Percentiles rank a stretch among this genome's conserved stretches.
Conservation (phyloP, 2,113 vertebrate species). For the Zosterops lateralis region DNA sequence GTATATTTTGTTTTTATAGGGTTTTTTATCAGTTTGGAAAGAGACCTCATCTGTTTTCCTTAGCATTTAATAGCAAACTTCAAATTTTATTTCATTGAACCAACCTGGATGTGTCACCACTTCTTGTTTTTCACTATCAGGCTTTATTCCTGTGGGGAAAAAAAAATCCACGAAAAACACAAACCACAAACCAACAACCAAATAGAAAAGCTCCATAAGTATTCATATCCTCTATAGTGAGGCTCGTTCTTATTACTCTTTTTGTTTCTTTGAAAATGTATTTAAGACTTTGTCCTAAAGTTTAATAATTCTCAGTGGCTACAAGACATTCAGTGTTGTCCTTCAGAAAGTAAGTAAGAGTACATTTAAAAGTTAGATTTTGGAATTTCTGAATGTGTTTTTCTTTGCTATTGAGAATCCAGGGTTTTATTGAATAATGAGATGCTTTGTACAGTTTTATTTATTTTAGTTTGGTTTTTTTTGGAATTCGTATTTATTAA, state of each 20-base stretch:
- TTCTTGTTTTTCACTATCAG: neutral
- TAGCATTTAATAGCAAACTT: neutral
- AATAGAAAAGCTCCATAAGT: neutral
- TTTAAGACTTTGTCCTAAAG: neutral
- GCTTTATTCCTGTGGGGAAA: neutral
- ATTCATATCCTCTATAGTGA: neutral
- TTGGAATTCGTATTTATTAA: neutral
- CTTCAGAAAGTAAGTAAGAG: neutral
- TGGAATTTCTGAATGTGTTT: neutral
- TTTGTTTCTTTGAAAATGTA: neutral
- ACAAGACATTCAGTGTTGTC: neutral
- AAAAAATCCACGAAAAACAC: neutral
- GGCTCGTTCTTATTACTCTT: neutral
- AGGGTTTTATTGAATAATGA: neutral
- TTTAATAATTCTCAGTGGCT: neutral
- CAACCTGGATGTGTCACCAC: rapidly evolving
- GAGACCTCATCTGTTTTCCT: neutral
- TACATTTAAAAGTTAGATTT: neutral
- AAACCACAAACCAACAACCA: rapidly evolving
- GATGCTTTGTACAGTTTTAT: neutral
- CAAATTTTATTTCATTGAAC: neutral
- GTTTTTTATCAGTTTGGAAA: neutral
- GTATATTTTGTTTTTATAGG: neutral
- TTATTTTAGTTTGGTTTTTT: neutral
- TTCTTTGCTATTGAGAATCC: neutral